Base-by-base conservation (phyloP, 1,140 invertebrate genomes). In the Camponotus floridanus region DNA sequence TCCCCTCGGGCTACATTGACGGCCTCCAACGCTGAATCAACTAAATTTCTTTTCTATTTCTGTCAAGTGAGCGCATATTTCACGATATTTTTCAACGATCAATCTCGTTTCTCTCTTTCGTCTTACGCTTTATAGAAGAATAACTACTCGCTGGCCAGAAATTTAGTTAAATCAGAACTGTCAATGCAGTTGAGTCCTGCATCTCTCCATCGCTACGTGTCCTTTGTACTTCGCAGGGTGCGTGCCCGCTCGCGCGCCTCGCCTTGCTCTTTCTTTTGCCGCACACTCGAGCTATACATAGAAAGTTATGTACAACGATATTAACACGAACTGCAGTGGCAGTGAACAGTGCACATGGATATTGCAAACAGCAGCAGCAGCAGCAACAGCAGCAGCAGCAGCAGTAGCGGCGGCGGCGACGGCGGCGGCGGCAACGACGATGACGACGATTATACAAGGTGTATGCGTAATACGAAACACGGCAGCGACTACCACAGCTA, bases 261-360 rank as follows among this genome's bases (percentile, higher is more conserved):
- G 61, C 73, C 81, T 81, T 57, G 87, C 62, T 79, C 67, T 61
- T 45, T 48, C 42, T 76, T 85, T 87, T 74, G 79, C 48, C 48
- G 48, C 48, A 51, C 70, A 87, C 78, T 87, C 90, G 90, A 90
- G 79, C 84, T 85, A 76, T 89, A 90, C 85, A 87, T 90, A 90
- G 86, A 90, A 90, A 90, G 89, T 91, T 80, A 91, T 91, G 92
- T 91, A 91, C 89, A 90, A 92, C 90, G 93, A 92, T 93, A 92
- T 93, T 92, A 94, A 95, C 93, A 94, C 92, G 93, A 94, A 95
- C 93, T 95, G 94, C 94, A 90, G 92, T 95, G 94, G 94, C 94
- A 95, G 94, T 95, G 94, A 94, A 94, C 93, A 94, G 93, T 95
- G 94, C 94, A 94, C 92, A 92, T 94, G 93, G 91, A 94, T 94